phyloP scores from a whole-genome alignment of 37 sponge, comb jelly and placozoan species.

The Geodia barretti region DNA sequence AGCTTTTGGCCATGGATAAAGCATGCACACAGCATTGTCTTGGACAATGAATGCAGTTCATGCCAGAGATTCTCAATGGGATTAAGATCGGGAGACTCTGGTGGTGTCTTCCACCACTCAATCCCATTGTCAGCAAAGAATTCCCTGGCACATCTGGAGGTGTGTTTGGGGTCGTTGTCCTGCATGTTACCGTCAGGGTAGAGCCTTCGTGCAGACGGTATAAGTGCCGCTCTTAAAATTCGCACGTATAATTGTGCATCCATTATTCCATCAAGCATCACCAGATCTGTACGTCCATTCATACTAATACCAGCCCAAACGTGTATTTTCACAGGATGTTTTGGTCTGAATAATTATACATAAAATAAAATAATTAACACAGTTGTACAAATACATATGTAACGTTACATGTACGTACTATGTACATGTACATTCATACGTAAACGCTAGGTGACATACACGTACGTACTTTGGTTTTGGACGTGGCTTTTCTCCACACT shows the following conservation, averaged over 20 bases:
- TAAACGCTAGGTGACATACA: background rate
- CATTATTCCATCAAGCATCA: constrained; percentile 8
- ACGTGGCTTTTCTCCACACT: constrained; percentile 17
- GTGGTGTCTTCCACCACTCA: constrained; percentile 36
- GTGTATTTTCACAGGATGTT: constrained; percentile 15
- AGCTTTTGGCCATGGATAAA: too few relatives aligned
- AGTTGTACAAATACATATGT: background rate
- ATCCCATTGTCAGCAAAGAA: constrained; percentile 16
- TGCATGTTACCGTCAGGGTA: constrained; percentile 1
- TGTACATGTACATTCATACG: background rate
- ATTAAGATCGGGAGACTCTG: constrained; percentile 34
- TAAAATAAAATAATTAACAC: background rate
- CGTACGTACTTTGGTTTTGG: constrained; percentile 9
- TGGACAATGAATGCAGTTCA: too few relatives aligned
- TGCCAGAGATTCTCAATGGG: constrained; percentile 40
- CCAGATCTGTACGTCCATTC: background rate
- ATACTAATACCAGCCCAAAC: constrained; percentile 21
- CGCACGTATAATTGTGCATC: background rate
- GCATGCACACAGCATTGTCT: too few relatives aligned
- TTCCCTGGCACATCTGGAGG: background rate
- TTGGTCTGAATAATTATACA: background rate
- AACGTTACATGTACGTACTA: background rate
- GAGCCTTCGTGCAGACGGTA: background rate
- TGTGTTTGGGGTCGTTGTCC: constrained; percentile 33
- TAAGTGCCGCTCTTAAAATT: background rate